Conservation (phyloP, 2,797 vertebrate species). For the Denticeps clupeoides region DNA sequence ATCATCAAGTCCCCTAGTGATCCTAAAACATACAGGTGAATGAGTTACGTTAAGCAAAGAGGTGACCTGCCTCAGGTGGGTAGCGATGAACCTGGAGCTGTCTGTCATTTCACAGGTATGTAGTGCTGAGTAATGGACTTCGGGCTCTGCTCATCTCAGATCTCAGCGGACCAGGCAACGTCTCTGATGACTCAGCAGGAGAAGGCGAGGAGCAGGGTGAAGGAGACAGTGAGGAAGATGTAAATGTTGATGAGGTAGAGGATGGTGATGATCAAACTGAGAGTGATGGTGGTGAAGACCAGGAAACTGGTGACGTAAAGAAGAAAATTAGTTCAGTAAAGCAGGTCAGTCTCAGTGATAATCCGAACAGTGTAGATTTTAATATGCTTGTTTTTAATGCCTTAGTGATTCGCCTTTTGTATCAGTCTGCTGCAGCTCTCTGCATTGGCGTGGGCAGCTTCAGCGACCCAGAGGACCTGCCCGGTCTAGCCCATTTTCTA, state of each 20-base stretch:
- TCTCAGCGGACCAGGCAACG: constrained; percentile 56
- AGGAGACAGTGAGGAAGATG: constrained; percentile 48
- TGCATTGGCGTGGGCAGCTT: constrained; percentile 89
- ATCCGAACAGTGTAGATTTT: neutral
- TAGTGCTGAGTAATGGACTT: constrained; percentile 78
- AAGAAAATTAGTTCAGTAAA: constrained; percentile 74
- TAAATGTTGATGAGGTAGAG: constrained; percentile 50
- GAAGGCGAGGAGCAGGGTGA: constrained; percentile 24
- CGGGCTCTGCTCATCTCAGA: constrained; percentile 85
- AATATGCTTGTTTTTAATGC: no score
- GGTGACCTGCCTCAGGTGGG: no score
- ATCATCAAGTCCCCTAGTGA: constrained; percentile 87
- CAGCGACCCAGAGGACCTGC: constrained; percentile 88
- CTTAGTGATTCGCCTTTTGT: no score
- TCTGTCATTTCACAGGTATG: constrained; percentile 71
- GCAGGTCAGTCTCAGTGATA: constrained; percentile 56
- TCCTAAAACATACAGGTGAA: constrained; percentile 86
- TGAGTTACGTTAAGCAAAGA: no score
- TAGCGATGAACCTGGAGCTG: no score
- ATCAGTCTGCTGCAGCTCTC: constrained; percentile 87
- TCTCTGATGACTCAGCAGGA: constrained; percentile 29
- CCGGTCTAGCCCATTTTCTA: constrained; percentile 92
- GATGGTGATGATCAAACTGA: constrained; percentile 64
- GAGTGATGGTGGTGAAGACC: constrained; percentile 60
- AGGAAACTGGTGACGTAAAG: constrained; percentile 41